phyloP scores from a whole-genome alignment of 2,113 vertebrate species.

The Oncorhynchus masou region DNA sequence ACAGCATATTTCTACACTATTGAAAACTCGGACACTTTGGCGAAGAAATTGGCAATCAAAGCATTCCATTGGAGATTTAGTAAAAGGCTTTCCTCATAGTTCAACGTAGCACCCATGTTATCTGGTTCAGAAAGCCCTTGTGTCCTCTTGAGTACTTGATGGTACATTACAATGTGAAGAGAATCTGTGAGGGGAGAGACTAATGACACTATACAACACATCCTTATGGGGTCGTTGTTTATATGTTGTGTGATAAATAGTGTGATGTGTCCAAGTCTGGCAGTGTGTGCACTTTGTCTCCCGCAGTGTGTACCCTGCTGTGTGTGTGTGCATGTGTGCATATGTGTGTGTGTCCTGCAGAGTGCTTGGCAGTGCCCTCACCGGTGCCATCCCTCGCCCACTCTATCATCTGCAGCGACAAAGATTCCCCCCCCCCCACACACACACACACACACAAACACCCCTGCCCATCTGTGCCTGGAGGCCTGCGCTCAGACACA shows the following conservation, averaged over 20 bases:
- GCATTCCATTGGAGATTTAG: no score
- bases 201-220: slow-evolving; percentile 57
- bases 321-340: slow-evolving; percentile 40
- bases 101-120: no score
- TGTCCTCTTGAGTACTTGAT: slow-evolving; percentile 5
- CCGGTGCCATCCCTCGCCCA: slow-evolving; percentile 69
- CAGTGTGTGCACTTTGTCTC: slow-evolving; percentile 62
- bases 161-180: neutral
- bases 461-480: slow-evolving; percentile 76
- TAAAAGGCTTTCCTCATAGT: no score
- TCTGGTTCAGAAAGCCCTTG: neutral
- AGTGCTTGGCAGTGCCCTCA: slow-evolving; percentile 77
- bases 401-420: slow-evolving; percentile 79
- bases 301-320: slow-evolving; percentile 68
- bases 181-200: slow-evolving; percentile 36
- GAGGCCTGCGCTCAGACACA: slow-evolving; percentile 71
- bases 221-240: slow-evolving; percentile 70
- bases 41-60: neutral
- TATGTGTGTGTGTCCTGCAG: slow-evolving; percentile 65
- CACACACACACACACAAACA: slow-evolving; percentile 25
- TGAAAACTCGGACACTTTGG: neutral
- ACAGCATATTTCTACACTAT: neutral
- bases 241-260: slow-evolving; percentile 71
- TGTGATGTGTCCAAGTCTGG: slow-evolving; percentile 65
- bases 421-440: slow-evolving; percentile 61